Conservation (phyloP, 2,113 vertebrate genomes). For the Paradisaea rubra region DNA sequence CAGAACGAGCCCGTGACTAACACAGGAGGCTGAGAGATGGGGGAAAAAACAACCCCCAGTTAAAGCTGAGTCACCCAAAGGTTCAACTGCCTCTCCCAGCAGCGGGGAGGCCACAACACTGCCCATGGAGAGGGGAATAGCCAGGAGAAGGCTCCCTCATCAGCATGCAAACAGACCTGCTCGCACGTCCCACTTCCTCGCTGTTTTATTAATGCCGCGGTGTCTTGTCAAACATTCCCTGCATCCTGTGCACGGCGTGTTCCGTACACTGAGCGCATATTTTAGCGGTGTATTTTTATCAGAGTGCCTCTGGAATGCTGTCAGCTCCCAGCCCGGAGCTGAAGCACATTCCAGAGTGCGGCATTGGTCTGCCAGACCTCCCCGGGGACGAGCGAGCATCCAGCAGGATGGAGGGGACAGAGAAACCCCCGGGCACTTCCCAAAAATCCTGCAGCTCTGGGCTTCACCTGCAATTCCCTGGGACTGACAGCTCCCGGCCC, state of each 20-base stretch:
- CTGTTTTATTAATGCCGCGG: background rate
- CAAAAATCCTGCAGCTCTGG: background rate
- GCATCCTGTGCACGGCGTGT: background rate
- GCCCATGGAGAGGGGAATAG: accelerated
- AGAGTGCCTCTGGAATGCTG: background rate
- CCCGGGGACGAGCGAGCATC: background rate
- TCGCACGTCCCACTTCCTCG: background rate
- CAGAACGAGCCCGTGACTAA: background rate
- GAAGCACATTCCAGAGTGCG: background rate
- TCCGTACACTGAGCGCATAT: background rate
- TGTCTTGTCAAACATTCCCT: background rate
- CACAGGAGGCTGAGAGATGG: accelerated
- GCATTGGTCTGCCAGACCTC: background rate
- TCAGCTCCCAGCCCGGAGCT: background rate
- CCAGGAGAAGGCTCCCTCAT: background rate
- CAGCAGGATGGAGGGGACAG: background rate
- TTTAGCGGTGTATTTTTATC: slow-evolving; percentile 15
- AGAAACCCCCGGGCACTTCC: background rate
- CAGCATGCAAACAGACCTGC: background rate
- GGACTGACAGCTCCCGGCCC: background rate
- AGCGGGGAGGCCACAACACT: background rate
- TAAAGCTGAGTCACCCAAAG: background rate
- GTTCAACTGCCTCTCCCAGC: background rate
- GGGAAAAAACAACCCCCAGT: accelerated
- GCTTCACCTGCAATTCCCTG: background rate